These are phyloP conservation scores for Chelonoidis abingdonii DNA, from an alignment of 2,113 vertebrate species.

Conservation along the genomic window DNA sequence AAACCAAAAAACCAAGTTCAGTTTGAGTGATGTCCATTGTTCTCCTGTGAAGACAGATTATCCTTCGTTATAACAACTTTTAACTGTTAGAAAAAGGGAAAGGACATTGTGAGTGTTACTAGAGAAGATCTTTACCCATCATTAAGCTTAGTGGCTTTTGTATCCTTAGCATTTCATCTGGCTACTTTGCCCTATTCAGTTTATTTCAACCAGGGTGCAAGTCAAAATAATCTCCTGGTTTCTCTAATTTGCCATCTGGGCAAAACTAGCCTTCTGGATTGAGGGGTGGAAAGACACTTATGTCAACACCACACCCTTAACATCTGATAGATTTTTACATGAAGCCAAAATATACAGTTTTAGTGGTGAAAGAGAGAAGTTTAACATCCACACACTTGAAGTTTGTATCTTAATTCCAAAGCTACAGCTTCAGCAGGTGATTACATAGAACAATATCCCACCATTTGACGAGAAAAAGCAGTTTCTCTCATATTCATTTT, in stretches of 20 bases:
- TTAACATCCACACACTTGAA: background rate
- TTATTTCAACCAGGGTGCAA: background rate
- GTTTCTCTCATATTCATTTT: background rate
- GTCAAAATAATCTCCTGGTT: accelerated
- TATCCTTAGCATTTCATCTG: background rate
- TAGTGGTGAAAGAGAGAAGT: background rate
- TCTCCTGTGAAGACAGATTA: background rate
- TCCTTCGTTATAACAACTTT: background rate
- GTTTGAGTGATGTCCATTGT: background rate
- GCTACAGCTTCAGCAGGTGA: background rate
- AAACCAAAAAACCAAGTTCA: background rate
- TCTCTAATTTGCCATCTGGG: background rate
- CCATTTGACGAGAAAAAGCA: accelerated
- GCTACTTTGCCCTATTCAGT: background rate
- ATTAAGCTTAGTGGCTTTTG: background rate
- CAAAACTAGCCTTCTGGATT: background rate
- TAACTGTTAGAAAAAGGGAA: background rate
- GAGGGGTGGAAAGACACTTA: background rate
- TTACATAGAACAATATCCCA: background rate
- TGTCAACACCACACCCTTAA: accelerated
- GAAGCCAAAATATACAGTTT: background rate
- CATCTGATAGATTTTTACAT: background rate
- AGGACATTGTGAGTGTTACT: background rate
- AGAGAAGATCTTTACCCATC: background rate
- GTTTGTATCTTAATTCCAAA: background rate